These are phyloP conservation scores for Magallana angulata DNA, from an alignment of 1,140 invertebrate genomes.

Conservation along the genomic window DNA sequence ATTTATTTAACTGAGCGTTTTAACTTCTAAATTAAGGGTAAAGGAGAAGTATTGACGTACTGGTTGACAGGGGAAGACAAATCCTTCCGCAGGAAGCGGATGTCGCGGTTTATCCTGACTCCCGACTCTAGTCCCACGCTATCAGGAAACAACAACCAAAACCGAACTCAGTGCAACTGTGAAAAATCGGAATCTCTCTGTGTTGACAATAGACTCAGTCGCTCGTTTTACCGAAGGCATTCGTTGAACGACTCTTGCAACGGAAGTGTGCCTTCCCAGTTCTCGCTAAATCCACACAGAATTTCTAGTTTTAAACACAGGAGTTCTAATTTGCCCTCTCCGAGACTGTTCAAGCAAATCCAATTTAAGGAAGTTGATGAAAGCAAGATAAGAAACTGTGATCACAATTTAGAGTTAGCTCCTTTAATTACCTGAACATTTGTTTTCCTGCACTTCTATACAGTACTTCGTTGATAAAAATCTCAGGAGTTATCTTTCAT, in stretches of 20 bases:
- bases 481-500: conserved; percentile 1
- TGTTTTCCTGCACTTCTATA: neutral
- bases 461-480: neutral
- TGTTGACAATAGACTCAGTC: neutral
- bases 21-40: conserved; percentile 82
- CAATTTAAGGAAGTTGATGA: conserved; percentile 22
- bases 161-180: neutral
- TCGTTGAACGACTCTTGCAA: conserved; percentile 9
- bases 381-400: neutral
- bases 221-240: neutral
- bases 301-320: conserved; percentile 28
- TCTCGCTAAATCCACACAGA: neutral
- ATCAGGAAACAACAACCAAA: conserved; percentile 54
- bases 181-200: neutral
- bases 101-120: conserved; percentile 43
- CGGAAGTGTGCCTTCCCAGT: conserved; percentile 49
- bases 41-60: conserved; percentile 91
- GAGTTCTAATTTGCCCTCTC: conserved; percentile 11
- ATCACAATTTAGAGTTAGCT: conserved; percentile 28
- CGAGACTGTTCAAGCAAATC: conserved; percentile 40
- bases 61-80: conserved; percentile 90
- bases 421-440: conserved; percentile 25
- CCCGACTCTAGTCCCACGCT: conserved; percentile 37
- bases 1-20: too few species aligned
- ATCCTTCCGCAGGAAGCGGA: conserved; percentile 54